Evolutionary conservation across 2,888 invertebrate species (phyloP), one percentile per base, ranked within the genome.

Genomic region (Heliconius cydno): DNA sequence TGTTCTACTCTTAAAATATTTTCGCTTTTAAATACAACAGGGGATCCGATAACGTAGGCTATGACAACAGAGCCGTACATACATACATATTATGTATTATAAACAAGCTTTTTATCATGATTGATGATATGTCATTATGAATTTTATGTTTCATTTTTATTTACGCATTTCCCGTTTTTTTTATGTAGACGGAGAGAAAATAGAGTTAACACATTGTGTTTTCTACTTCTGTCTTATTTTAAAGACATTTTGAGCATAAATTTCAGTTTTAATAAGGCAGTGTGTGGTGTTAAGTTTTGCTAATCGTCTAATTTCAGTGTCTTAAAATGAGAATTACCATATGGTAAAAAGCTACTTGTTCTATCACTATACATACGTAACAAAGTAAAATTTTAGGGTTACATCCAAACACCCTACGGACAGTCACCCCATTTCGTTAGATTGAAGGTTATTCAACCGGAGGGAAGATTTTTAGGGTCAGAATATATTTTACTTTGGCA

Each of bases 11-110:
- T 80, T 86, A 85, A 86, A 86, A 88, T 92, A 89, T 88, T 88
- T 87, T 88, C 88, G 85, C 79, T 91, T 92, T 92, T 92, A 93
- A 92, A 92, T 91, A 92, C 90, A 89, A 88, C 73, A 87, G 87
- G 89, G 90, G 89, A 90, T 90, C 89, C 88, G 88, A 91, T 90
- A 90, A 85, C 84, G 79, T 79, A 79, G 81, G 83, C 83, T 82
- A 82, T 84, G 83, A 85, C 83, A 85, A 83, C 83, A 82, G 82
- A 85, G 84, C 83, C 85, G 83, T 83, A 83, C 82, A 82, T 82
- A 81, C 70, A 84, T 72, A 71, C 52, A 77, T 78, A 82, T 72
- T 63, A 63, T 25, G 25, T 63, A 65, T 65, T 65, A 65, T 65
- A 79, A 82, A 80, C 80, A 82, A 79, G 81, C 80, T 82, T 83